Evolutionary conservation across 2,888 invertebrate species (phyloP).

Genomic region (Synergus itoensis): DNA sequence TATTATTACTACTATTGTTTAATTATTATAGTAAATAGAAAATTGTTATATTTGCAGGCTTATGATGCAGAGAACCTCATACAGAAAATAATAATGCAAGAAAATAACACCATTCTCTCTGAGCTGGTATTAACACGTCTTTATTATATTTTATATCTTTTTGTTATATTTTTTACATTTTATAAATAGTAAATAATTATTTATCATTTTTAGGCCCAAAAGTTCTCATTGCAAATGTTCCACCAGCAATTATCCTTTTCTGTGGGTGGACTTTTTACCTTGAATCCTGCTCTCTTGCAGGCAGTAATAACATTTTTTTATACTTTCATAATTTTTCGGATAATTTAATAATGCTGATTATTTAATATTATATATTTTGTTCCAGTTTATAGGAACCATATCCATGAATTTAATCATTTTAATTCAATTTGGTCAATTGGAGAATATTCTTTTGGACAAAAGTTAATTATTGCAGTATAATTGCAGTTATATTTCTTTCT

Average conservation of each 20-base stretch:
- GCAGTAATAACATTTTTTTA: slow-evolving; percentile 20
- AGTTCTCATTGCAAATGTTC: slow-evolving; percentile 46
- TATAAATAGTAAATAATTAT: background rate
- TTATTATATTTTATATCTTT: background rate
- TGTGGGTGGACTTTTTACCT: slow-evolving; percentile 42
- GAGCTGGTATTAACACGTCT: background rate
- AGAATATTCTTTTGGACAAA: background rate
- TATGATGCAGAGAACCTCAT: slow-evolving; percentile 21
- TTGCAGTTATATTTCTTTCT: background rate
- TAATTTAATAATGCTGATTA: background rate
- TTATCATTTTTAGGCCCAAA: slow-evolving; percentile 15
- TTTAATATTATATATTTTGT: background rate
- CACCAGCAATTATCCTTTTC: slow-evolving; percentile 45
- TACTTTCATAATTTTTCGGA: background rate
- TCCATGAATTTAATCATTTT: slow-evolving; percentile 46
- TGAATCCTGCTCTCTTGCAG: slow-evolving; percentile 41
- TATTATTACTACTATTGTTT: background rate
- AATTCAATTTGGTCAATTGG: slow-evolving; percentile 43
- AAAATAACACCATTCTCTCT: slow-evolving; percentile 25
- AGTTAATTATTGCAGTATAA: background rate
- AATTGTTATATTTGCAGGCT: slow-evolving; percentile 27
- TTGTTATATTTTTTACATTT: background rate
- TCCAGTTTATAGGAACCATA: slow-evolving; percentile 43
- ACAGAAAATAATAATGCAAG: slow-evolving; percentile 41
- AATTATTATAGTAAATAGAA: background rate